These are phyloP conservation scores for Oegoconia quadripuncta DNA, from an alignment of 2,888 invertebrate species.

Conservation along the genomic window DNA sequence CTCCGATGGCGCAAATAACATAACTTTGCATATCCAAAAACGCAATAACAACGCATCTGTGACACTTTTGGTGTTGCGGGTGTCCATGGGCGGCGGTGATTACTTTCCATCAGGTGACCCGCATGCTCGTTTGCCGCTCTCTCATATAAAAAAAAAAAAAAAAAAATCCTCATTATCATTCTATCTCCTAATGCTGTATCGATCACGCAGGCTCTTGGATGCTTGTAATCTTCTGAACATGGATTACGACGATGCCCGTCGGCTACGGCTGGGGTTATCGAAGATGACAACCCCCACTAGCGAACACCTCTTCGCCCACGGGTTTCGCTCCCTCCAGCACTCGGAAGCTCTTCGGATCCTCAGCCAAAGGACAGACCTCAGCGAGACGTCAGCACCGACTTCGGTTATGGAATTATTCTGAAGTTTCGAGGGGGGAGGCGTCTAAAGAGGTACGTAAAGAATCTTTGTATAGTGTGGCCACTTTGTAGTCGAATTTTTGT, in stretches of 20 bases:
- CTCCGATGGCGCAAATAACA: no score
- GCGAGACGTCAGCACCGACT: slow-evolving; percentile 40
- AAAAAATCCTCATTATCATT: not conserved
- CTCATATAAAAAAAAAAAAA: not conserved
- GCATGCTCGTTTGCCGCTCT: no score
- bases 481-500: not conserved
- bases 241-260: slow-evolving; percentile 87
- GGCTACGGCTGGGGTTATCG: slow-evolving; percentile 82
- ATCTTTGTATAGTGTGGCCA: not conserved
- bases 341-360: slow-evolving; percentile 48
- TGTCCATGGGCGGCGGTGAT: no score
- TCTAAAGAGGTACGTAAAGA: slow-evolving; percentile 27
- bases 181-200: not conserved
- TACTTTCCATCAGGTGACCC: no score
- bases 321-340: slow-evolving; percentile 34
- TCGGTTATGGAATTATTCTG: slow-evolving; percentile 68
- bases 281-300: slow-evolving; percentile 30
- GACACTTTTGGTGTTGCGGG: no score
- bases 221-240: slow-evolving; percentile 86
- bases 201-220: slow-evolving; percentile 82
- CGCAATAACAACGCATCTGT: no score
- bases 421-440: slow-evolving; percentile 52
- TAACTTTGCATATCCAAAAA: no score
- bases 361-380: slow-evolving; percentile 64
- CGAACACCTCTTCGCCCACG: slow-evolving; percentile 26